A percentile compares a stretch with the other conserved stretches of the same genome.
Conservation (phyloP, 2,113 vertebrate genomes). For the Campylomormyrus numenius region DNA sequence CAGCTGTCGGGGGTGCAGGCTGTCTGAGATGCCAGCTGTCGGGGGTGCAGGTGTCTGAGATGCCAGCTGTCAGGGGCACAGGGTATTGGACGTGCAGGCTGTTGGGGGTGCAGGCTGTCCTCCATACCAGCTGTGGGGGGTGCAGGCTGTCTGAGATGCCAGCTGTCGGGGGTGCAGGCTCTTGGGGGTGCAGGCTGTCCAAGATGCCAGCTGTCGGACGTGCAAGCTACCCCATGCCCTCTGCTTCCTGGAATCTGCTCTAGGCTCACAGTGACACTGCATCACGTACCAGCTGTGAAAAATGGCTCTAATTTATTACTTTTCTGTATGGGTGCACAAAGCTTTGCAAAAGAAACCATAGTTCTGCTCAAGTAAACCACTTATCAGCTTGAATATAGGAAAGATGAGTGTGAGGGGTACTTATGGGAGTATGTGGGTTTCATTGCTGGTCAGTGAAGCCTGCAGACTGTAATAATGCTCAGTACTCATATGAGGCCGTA, state of each 20-base stretch:
- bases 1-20: neutral
- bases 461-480: neutral
- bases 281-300: neutral
- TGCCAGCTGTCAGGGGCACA: neutral
- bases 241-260: neutral
- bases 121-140: neutral
- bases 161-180: neutral
- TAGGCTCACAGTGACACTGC: neutral
- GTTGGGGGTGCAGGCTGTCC: neutral
- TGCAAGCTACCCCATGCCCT: neutral
- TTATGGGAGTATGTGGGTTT: neutral
- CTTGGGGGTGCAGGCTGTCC: neutral
- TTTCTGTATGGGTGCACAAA: neutral
- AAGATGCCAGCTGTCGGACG: neutral
- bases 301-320: neutral
- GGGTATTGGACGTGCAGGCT: neutral
- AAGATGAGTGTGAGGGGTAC: neutral
- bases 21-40: neutral
- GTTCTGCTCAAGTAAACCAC: neutral
- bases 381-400: neutral
- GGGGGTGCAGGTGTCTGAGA: too few relatives aligned
- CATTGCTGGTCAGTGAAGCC: neutral
- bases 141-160: neutral
- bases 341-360: neutral
- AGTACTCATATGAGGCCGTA: neutral